Conservation (phyloP, 2,113 vertebrate genomes). For the Eleginops maclovinus region DNA sequence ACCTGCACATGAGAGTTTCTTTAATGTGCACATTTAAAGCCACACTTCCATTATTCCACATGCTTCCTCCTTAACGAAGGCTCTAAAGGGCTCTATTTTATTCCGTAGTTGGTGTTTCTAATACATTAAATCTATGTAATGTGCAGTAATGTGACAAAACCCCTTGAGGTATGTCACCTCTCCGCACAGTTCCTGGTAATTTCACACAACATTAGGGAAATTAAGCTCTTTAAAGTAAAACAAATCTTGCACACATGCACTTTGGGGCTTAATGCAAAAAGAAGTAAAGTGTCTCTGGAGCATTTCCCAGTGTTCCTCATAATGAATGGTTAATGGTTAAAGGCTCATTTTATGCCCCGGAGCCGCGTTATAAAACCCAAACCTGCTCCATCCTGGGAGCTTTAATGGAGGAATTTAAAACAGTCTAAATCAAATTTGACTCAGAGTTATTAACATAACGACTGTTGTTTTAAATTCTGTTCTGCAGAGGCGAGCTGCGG, state of each 20-base stretch:
- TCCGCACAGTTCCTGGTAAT: neutral
- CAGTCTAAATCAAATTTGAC: slow-evolving; percentile 35
- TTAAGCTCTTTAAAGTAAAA: slow-evolving; percentile 13
- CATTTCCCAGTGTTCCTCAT: neutral
- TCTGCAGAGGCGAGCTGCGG: slow-evolving; percentile 17
- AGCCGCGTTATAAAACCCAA: slow-evolving; percentile 1
- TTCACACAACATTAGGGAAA: neutral
- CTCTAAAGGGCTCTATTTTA: neutral
- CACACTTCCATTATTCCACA: neutral
- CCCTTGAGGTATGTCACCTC: neutral
- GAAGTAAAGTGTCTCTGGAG: slow-evolving; percentile 1
- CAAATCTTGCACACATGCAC: neutral
- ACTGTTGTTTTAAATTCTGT: slow-evolving; percentile 19
- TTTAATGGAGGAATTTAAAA: slow-evolving; percentile 36
- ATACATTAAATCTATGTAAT: neutral
- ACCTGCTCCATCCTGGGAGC: slow-evolving; percentile 10
- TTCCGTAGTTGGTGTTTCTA: neutral
- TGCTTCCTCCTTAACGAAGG: neutral
- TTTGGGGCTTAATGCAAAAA: neutral
- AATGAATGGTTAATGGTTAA: slow-evolving; percentile 23
- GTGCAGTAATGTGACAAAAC: neutral
- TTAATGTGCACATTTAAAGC: too few species aligned
- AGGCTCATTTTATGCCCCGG: slow-evolving; percentile 32
- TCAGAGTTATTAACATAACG: slow-evolving; percentile 26
- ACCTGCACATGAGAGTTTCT: neutral